Evolutionary conservation across 1,140 invertebrate species (phyloP).

Genomic region (Pseudomyrmex gracilis): DNA sequence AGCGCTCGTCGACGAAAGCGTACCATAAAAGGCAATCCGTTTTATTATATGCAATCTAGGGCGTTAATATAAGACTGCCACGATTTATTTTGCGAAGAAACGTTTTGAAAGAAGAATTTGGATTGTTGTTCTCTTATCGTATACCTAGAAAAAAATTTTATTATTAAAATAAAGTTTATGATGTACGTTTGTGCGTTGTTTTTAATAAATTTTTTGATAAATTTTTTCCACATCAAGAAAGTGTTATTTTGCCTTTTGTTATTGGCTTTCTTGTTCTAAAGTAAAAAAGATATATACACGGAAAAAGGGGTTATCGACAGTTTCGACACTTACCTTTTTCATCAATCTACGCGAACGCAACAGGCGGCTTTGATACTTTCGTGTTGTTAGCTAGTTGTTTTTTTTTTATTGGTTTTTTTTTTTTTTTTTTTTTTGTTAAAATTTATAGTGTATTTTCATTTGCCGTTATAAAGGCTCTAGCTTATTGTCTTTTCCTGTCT

Average conservation of each 20-base stretch:
- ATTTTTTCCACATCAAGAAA: background rate
- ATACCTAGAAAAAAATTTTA: background rate
- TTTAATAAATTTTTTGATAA: background rate
- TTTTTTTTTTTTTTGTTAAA: background rate
- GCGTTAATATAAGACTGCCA: slow-evolving; percentile 50
- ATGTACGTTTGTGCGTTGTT: background rate
- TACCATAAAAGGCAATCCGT: slow-evolving; percentile 70
- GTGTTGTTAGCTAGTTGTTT: slow-evolving; percentile 25
- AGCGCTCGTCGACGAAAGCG: slow-evolving; percentile 71
- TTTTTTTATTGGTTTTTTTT: no score
- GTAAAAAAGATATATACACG: background rate
- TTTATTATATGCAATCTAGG: slow-evolving; percentile 72
- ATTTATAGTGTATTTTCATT: slow-evolving; percentile 21
- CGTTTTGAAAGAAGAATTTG: background rate
- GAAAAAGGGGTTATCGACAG: slow-evolving; percentile 30
- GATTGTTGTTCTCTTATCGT: background rate
- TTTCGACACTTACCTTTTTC: slow-evolving; percentile 69
- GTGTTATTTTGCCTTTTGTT: background rate
- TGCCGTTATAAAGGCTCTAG: slow-evolving; percentile 40
- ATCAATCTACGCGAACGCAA: slow-evolving; percentile 63
- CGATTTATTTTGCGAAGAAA: slow-evolving; percentile 24
- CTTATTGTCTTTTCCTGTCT: slow-evolving; percentile 35
- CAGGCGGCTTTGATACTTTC: slow-evolving; percentile 46
- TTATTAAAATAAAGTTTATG: background rate
- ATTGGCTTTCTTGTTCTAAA: slow-evolving; percentile 3